A percentile compares a stretch with the other conserved stretches of the same genome.
Conservation (phyloP, 2,113 vertebrate genomes). For the Andinoacara biseriatus region DNA sequence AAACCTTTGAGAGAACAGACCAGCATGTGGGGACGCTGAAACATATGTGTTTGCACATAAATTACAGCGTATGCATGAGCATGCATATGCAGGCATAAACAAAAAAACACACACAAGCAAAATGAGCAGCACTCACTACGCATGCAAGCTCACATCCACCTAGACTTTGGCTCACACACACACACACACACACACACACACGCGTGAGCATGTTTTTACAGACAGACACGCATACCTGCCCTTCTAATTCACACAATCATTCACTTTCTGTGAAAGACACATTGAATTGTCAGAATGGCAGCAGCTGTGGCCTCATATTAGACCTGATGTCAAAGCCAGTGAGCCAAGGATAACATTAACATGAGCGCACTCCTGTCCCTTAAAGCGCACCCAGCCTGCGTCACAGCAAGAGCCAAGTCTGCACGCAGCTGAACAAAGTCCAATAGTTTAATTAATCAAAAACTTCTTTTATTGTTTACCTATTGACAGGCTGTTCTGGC, state of each 20-base stretch:
- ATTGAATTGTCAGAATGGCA: slow-evolving; percentile 62
- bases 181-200: slow-evolving; percentile 20
- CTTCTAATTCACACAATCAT: slow-evolving; percentile 52
- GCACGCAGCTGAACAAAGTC: slow-evolving; percentile 22
- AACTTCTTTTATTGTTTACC: slow-evolving; percentile 52
- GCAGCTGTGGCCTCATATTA: slow-evolving; percentile 63
- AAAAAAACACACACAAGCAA: slow-evolving; percentile 25
- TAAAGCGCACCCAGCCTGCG: slow-evolving; percentile 47
- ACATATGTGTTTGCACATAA: slow-evolving; percentile 60
- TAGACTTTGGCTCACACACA: slow-evolving; percentile 14
- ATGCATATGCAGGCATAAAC: slow-evolving; percentile 17
- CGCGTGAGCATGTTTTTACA: slow-evolving; percentile 12
- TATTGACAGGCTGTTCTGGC: slow-evolving; percentile 38
- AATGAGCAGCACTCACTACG: not conserved
- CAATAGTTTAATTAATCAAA: slow-evolving; percentile 50
- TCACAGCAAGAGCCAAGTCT: slow-evolving; percentile 32
- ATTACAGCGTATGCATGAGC: slow-evolving; percentile 40
- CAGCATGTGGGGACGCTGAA: slow-evolving; percentile 37
- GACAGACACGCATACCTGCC: slow-evolving; percentile 37
- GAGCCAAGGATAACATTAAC: slow-evolving; percentile 68
- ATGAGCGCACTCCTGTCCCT: slow-evolving; percentile 56
- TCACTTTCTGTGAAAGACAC: slow-evolving; percentile 54
- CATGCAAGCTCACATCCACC: slow-evolving; percentile 22
- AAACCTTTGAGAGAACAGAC: slow-evolving; percentile 33
- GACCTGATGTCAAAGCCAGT: slow-evolving; percentile 61